Conservation (phyloP, 1,140 invertebrate genomes). For the Caenorhabditis inopinata region DNA sequence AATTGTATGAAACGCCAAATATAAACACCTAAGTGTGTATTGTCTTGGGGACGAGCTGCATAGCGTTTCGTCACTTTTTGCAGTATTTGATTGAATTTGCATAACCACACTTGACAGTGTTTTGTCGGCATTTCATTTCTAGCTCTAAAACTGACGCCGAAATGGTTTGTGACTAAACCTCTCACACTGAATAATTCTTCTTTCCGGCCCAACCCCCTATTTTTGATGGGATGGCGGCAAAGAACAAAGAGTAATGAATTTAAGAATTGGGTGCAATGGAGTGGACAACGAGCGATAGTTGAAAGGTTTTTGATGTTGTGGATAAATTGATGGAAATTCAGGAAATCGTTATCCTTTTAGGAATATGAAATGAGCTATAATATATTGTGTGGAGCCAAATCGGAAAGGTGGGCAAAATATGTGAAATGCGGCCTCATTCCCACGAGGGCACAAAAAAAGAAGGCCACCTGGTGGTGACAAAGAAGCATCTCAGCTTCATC, state of each 20-base stretch:
- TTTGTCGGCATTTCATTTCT: neutral
- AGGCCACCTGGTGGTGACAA: constrained; percentile 6
- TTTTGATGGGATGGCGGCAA: neutral
- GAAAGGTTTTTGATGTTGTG: neutral
- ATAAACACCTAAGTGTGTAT: neutral
- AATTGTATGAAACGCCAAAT: no score
- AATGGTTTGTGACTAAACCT: neutral
- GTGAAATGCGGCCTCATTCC: no score
- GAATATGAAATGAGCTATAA: neutral
- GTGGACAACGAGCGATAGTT: neutral
- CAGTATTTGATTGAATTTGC: constrained; percentile 22
- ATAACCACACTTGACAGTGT: constrained; percentile 23
- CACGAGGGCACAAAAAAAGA: neutral
- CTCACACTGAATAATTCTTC: constrained; percentile 6
- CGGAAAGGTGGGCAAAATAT: no score
- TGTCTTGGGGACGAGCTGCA: neutral
- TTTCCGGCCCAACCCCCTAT: neutral
- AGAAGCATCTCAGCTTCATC: neutral
- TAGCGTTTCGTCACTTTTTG: neutral
- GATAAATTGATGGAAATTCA: constrained; percentile 20
- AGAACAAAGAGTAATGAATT: constrained; percentile 30
- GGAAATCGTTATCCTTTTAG: neutral
- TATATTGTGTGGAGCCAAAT: no score
- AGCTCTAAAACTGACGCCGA: neutral
- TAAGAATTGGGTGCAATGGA: constrained; percentile 1